Evolutionary conservation across 1,140 invertebrate species (phyloP), one percentile per base, ranked within the genome.

Genomic region (Heliconius hewitsoni): DNA sequence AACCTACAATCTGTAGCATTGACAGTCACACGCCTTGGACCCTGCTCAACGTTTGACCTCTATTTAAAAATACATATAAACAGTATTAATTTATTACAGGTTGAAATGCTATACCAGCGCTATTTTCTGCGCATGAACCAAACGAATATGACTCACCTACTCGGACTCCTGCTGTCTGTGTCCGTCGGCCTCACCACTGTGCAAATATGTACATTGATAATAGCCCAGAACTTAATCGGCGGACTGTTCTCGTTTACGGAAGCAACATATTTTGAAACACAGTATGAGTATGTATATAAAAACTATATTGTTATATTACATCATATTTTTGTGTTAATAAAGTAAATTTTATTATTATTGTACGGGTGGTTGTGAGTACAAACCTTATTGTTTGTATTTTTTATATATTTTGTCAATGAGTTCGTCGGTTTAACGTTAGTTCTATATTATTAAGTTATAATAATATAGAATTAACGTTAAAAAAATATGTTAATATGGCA

Each of bases 111-210:
- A 71, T 98, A 98, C 94, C 98, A 98, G 92, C 96, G 98, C 70
- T 99, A 99, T 94, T 98, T 98, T 90, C 96, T 98, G 76, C 97
- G 98, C 79, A 98, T 98, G 96, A 98, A 98, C 95, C 98, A 98
- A 93, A 97, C 96, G 84, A 98, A 98, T 91, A 97, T 98, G 95
- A 98, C 97, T 1, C 97, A 98, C 85, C 95, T 98, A 57, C 95
- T 98, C 74, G 96, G 96, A 8, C 95, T 98, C 37, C 92, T 98
- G 18, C 95, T 97, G 55, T 95, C 96, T 5, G 95, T 98, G 52
- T 95, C 97, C 55, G 81, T 97, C 42, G 95, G 96, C 1, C 94
- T 98, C 30, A 95, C 95, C 73, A 86, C 95, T 37, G 94, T 96
- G 8, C 95, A 96, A 76, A 84, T 95, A 37, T 92, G 93, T 3